These are phyloP conservation scores for Caenorhabditis sulstoni DNA, from an alignment of 2,888 invertebrate species.

Conservation along the genomic window DNA sequence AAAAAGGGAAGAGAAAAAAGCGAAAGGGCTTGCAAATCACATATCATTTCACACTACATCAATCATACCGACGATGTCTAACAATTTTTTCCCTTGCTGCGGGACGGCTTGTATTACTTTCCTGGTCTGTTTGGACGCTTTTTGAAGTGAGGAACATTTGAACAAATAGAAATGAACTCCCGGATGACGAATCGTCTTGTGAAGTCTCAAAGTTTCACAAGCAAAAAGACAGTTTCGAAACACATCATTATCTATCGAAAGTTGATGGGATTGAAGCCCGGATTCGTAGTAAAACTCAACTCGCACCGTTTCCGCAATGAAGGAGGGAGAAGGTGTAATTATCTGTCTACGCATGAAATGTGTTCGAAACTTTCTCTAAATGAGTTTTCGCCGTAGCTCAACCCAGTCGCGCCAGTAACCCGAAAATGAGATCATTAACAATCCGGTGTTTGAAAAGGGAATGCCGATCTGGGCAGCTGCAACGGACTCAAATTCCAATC, in stretches of 20 bases:
- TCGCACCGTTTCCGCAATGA: conserved; percentile 21
- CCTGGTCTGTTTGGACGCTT: conserved; percentile 29
- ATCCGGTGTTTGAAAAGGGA: conserved; percentile 32
- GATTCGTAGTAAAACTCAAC: conserved; percentile 23
- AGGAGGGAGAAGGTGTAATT: conserved; percentile 35
- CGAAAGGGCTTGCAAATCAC: conserved; percentile 56
- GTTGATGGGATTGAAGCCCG: conserved; percentile 17
- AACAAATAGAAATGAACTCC: conserved; percentile 27
- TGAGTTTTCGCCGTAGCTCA: conserved; percentile 30
- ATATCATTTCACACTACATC: conserved; percentile 59
- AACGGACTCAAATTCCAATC: conserved; percentile 54
- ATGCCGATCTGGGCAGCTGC: conserved; percentile 21
- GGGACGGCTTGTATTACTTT: conserved; percentile 5
- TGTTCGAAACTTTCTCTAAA: conserved; percentile 46
- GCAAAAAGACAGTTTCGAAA: conserved; percentile 32
- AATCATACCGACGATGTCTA: conserved; percentile 48
- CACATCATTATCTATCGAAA: conserved; percentile 43
- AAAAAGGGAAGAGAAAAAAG: conserved; percentile 35
- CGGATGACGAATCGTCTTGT: conserved; percentile 17
- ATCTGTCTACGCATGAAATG: conserved; percentile 27
- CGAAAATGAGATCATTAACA: conserved; percentile 20
- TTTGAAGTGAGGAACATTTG: conserved; percentile 1
- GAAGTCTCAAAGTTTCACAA: conserved; percentile 10
- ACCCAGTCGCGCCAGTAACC: conserved; percentile 12
- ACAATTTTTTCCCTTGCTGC: conserved; percentile 35